phyloP scores from a whole-genome alignment of 1,140 invertebrate genomes.

The Globodera ellingtonae region DNA sequence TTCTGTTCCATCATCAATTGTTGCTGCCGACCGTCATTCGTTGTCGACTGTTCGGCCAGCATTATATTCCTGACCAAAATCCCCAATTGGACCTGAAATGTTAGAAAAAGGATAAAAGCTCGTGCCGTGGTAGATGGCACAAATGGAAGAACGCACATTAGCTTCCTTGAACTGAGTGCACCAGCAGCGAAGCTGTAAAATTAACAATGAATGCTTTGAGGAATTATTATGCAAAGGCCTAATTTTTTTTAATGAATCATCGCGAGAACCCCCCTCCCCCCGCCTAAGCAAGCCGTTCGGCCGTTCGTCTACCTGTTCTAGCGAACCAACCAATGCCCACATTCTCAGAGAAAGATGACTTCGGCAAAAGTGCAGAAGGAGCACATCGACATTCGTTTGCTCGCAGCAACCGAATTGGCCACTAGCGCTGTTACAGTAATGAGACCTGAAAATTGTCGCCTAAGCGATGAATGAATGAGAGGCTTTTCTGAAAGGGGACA shows the following conservation, averaged over 20 bases:
- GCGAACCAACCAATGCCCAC: conserved; percentile 61
- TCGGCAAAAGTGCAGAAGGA: conserved; percentile 60
- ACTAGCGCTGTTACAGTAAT: conserved; percentile 39
- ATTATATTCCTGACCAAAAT: neutral
- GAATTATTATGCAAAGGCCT: too few relatives aligned
- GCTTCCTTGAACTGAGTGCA: conserved; percentile 40
- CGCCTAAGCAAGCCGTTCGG: neutral
- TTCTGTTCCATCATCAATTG: neutral
- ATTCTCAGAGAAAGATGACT: conserved; percentile 56
- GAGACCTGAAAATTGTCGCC: conserved; percentile 48
- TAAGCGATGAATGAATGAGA: neutral
- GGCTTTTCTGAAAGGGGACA: neutral
- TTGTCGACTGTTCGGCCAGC: neutral
- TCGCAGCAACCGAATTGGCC: conserved; percentile 64
- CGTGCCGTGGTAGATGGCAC: neutral
- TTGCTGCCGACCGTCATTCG: neutral
- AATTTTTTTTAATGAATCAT: too few relatives aligned
- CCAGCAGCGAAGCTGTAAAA: conserved; percentile 25
- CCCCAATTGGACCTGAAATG: neutral
- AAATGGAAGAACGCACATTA: conserved; percentile 27
- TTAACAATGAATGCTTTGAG: neutral
- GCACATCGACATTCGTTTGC: conserved; percentile 61
- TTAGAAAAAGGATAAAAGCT: neutral
- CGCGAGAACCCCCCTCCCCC: neutral
- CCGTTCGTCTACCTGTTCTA: conserved; percentile 36